Evolutionary conservation across 2,888 invertebrate species (phyloP).

Genomic region (Tetragnatha montana): DNA sequence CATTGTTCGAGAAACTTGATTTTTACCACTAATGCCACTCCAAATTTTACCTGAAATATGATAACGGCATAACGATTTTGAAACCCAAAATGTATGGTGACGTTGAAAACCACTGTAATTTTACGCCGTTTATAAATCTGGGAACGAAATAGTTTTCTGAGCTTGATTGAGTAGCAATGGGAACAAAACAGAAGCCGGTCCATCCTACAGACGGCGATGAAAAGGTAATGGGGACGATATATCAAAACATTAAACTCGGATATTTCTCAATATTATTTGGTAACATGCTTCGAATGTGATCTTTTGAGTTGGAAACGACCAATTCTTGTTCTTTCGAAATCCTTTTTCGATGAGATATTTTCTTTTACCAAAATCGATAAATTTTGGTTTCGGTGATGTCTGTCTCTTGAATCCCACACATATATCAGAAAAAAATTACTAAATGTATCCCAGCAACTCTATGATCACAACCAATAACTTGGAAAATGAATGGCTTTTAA

Average conservation of each 20-base stretch:
- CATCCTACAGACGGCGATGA: not conserved
- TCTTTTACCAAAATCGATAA: too few relatives aligned
- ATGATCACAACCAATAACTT: too few relatives aligned
- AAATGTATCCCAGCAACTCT: too few relatives aligned
- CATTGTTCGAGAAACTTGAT: not conserved
- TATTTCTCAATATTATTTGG: not conserved
- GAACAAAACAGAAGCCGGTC: not conserved
- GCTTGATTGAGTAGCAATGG: not conserved
- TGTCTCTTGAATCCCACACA: too few relatives aligned
- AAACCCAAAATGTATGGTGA: not conserved
- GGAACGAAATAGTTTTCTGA: not conserved
- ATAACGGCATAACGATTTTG: not conserved
- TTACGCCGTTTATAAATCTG: slow-evolving; percentile 6
- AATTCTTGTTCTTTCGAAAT: too few relatives aligned
- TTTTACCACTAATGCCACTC: not conserved
- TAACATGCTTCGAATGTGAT: too few relatives aligned
- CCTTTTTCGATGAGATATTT: too few relatives aligned
- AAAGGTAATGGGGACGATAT: slow-evolving; percentile 11
- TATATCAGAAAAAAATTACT: too few relatives aligned
- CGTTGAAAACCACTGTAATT: slow-evolving; percentile 11
- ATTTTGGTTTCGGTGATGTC: too few relatives aligned
- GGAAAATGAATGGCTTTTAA: too few relatives aligned
- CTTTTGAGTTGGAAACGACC: too few relatives aligned
- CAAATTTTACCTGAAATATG: not conserved
- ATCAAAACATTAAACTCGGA: not conserved